These are phyloP conservation scores for Apodemia hepburni DNA, from an alignment of 2,888 invertebrate genomes.

Conservation along the genomic window DNA sequence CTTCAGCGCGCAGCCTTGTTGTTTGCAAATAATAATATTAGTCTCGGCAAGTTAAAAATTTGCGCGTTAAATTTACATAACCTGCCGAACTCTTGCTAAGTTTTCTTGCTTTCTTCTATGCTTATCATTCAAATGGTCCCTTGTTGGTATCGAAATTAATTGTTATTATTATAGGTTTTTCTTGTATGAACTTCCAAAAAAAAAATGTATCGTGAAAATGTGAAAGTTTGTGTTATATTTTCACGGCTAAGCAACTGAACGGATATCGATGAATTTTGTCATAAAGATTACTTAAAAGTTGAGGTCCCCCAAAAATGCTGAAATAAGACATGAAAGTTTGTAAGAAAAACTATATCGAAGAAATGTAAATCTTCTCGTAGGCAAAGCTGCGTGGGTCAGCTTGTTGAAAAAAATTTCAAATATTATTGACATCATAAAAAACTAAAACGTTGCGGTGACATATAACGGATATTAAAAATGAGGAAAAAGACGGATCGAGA, in stretches of 20 bases:
- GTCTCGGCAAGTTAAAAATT: constrained; percentile 64
- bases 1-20: constrained; percentile 52
- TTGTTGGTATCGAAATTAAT: constrained; percentile 54
- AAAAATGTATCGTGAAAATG: too few relatives aligned
- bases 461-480: constrained; percentile 11
- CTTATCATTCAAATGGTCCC: constrained; percentile 52
- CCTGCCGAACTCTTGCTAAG: constrained; percentile 56
- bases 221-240: too few relatives aligned
- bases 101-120: constrained; percentile 54
- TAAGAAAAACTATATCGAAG: too few relatives aligned
- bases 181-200: too few relatives aligned
- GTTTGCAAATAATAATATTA: constrained; percentile 70
- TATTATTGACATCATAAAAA: constrained; percentile 17
- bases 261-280: too few relatives aligned
- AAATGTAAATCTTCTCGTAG: too few relatives aligned
- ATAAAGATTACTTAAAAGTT: too few relatives aligned
- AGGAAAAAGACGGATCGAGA: neutral
- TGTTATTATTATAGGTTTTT: constrained; percentile 28
- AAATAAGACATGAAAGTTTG: too few relatives aligned
- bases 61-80: constrained; percentile 72
- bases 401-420: too few relatives aligned
- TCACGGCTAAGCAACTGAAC: too few relatives aligned
- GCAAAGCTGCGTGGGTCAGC: too few relatives aligned
- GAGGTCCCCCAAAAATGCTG: too few relatives aligned
- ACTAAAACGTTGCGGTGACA: neutral